Percentiles rank a stretch among this genome's conserved stretches.
Conservation (phyloP, 2,888 invertebrate species). For the Chironomus riparius region DNA sequence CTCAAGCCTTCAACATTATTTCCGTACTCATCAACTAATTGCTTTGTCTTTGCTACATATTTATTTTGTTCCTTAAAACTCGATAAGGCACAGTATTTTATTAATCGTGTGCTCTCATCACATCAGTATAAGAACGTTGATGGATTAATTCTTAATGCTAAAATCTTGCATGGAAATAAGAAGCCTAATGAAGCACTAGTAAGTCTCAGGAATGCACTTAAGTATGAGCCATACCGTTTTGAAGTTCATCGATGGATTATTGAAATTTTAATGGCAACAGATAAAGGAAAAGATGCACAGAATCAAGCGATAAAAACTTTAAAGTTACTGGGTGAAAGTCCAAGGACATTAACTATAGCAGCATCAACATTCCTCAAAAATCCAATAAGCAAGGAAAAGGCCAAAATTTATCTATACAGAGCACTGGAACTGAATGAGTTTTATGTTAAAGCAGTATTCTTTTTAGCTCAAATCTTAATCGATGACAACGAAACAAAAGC, state of each 20-base stretch:
- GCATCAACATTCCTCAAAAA: conserved; percentile 65
- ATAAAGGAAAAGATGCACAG: conserved; percentile 61
- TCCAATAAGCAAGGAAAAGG: conserved; percentile 45
- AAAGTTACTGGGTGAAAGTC: conserved; percentile 60
- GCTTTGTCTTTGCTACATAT: conserved; percentile 60
- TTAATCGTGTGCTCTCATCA: conserved; percentile 58
- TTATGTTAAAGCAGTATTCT: conserved; percentile 63
- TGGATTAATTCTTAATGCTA: conserved; percentile 64
- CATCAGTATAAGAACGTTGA: conserved; percentile 57
- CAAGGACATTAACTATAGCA: conserved; percentile 64
- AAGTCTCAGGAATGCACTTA: conserved; percentile 35
- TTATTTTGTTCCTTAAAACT: conserved; percentile 44
- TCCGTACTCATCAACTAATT: conserved; percentile 54
- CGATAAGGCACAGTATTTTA: conserved; percentile 58
- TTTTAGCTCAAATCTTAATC: conserved; percentile 61
- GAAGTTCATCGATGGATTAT: conserved; percentile 72
- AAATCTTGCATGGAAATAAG: conserved; percentile 37
- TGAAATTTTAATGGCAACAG: conserved; percentile 60
- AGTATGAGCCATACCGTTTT: conserved; percentile 38
- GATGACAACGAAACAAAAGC: conserved; percentile 55
- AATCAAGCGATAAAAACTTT: conserved; percentile 62
- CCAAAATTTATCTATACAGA: conserved; percentile 60
- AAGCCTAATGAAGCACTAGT: conserved; percentile 37
- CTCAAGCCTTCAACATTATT: conserved; percentile 38
- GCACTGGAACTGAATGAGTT: conserved; percentile 61